Conservation (phyloP, 1,140 invertebrate species). For the Neomicropteryx cornuta region DNA sequence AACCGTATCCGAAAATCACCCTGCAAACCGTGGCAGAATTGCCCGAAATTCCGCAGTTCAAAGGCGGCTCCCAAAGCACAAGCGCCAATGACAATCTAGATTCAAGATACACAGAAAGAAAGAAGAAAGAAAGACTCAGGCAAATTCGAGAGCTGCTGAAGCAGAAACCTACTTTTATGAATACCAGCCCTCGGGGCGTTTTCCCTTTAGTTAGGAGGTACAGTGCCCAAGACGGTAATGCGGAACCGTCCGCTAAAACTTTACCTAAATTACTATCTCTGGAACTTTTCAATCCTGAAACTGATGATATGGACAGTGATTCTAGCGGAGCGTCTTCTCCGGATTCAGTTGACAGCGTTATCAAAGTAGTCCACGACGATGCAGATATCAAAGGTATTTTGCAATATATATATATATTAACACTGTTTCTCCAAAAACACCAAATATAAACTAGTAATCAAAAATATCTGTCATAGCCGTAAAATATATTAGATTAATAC, state of each 20-base stretch:
- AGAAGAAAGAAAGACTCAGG: conserved; percentile 46
- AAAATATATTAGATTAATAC: too few species aligned
- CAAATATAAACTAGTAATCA: too few species aligned
- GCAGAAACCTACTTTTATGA: conserved; percentile 51
- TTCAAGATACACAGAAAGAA: conserved; percentile 29
- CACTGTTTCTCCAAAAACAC: too few species aligned
- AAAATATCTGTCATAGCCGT: too few species aligned
- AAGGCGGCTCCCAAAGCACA: conserved; percentile 24
- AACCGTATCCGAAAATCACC: conserved; percentile 43
- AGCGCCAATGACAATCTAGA: conserved; percentile 27
- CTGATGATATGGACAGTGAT: conserved; percentile 81
- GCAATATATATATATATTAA: too few species aligned
- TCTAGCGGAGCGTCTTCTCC: conserved; percentile 78
- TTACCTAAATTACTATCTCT: conserved; percentile 64
- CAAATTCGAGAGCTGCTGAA: conserved; percentile 57
- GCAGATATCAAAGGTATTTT: conserved; percentile 23
- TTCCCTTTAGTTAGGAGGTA: conserved; percentile 45
- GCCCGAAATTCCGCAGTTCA: conserved; percentile 46
- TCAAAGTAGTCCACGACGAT: conserved; percentile 47
- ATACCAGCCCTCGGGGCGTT: conserved; percentile 25
- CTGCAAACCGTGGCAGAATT: conserved; percentile 44
- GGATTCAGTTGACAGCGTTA: conserved; percentile 75
- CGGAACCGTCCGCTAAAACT: conserved; percentile 40
- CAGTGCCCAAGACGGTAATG: conserved; percentile 36
- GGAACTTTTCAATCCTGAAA: conserved; percentile 83